A percentile compares a stretch with the other conserved stretches of the same genome.
phyloP scores from a whole-genome alignment of 2,797 vertebrate species.

The Poeciliopsis gracilis region DNA sequence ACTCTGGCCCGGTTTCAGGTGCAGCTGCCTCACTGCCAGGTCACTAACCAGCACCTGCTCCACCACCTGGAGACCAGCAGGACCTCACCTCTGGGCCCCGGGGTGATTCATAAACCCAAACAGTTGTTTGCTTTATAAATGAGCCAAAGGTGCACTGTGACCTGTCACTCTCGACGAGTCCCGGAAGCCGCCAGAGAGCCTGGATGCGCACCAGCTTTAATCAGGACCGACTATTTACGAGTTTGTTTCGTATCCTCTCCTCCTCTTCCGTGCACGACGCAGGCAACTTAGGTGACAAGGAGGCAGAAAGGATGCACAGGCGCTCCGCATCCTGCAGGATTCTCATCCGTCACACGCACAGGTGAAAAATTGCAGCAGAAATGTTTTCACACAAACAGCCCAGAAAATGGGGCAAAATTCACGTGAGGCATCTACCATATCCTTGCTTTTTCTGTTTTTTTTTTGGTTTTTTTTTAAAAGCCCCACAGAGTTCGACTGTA shows the following conservation, averaged over 20 bases:
- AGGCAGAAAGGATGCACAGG: not conserved
- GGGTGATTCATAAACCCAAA: slow-evolving; percentile 50
- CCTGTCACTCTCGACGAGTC: slow-evolving; percentile 28
- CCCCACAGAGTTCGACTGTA: slow-evolving; percentile 37
- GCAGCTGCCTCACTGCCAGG: slow-evolving; percentile 51
- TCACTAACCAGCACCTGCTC: slow-evolving; percentile 59
- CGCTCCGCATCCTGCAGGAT: not conserved
- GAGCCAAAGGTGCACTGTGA: slow-evolving; percentile 44
- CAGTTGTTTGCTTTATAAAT: slow-evolving; percentile 45
- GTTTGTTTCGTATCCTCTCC: slow-evolving; percentile 8
- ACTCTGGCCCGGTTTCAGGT: slow-evolving; percentile 46
- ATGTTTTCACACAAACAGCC: slow-evolving; percentile 36
- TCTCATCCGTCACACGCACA: slow-evolving; percentile 11
- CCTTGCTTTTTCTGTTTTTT: slow-evolving; percentile 35
- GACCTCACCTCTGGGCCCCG: slow-evolving; percentile 33
- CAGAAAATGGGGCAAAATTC: slow-evolving; percentile 35
- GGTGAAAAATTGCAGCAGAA: slow-evolving; percentile 3
- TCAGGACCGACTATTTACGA: slow-evolving; percentile 4
- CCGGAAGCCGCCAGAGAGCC: slow-evolving; percentile 9
- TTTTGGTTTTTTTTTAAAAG: slow-evolving; percentile 9
- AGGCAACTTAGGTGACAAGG: slow-evolving; percentile 8
- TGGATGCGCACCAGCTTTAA: slow-evolving; percentile 3
- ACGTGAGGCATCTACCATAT: slow-evolving; percentile 23
- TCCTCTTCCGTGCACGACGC: slow-evolving; percentile 13
- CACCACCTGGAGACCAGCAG: slow-evolving; percentile 55